Evolutionary conservation across 1,140 invertebrate genomes (phyloP), one percentile per base, ranked within the genome.

Genomic region (Brachionus calyciflorus): DNA sequence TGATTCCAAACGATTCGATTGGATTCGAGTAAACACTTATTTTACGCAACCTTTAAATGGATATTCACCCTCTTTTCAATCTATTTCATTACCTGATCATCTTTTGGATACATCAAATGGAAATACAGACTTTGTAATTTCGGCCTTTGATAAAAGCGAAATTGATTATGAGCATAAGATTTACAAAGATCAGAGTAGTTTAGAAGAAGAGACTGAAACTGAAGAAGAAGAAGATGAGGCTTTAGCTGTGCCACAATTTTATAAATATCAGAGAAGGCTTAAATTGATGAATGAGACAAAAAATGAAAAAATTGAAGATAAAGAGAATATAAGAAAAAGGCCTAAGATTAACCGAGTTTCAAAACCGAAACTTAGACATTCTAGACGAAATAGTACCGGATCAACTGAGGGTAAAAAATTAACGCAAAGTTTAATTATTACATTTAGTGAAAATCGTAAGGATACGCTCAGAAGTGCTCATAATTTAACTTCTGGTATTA

Each of bases 171-270:
- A 57, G 10, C 24, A 57, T 28, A 9, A 9, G 10, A 7, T 19
- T 57, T 57, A 51, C 69, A 24, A 51, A 14, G 26, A 19, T n/a
- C 2, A 28, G 0, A 24, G 19, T 12, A 26, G n/a, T n/a, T n/a
- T 10, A 10, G 69, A 40, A 0, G 69, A 73, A 14, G 69, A 73
- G 17, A 41, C 28, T n/a, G 65, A 70, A 44, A 51, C 41, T 17
- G 69, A 73, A 19, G 69, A 73, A 40, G 69, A 73, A 30, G 69
- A 73, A 33, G 69, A 73, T 28, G 69, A 73, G 3, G 69, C 69
- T 6, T 46, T 73, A 9, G 69, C 69, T 14, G 46, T 73, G 21
- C 69, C 69, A 3, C 69, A 73, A 49, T 73, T 73, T 30, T 73
- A 73, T 46, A 73, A 73, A 24, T 73, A 73, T 19, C 69, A 73